phyloP scores from a whole-genome alignment of 2,113 vertebrate genomes.

The Propithecus coquereli region DNA sequence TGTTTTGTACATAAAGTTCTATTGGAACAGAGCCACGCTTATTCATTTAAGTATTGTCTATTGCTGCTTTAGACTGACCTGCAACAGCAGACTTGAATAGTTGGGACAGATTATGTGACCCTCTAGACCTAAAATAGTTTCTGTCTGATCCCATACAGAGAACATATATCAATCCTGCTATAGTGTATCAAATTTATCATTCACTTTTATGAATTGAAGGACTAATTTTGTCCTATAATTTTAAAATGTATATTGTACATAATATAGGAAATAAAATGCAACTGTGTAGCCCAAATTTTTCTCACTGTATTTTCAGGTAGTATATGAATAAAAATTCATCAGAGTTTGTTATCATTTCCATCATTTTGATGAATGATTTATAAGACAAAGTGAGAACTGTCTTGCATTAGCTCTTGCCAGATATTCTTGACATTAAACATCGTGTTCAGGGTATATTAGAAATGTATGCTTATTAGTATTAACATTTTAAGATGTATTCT shows the following conservation, averaged over 20 bases:
- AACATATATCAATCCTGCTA: neutral
- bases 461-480: neutral
- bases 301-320: neutral
- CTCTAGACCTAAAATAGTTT: neutral
- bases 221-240: neutral
- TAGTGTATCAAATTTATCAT: neutral
- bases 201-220: neutral
- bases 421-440: neutral
- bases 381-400: neutral
- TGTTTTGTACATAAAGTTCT: neutral
- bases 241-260: neutral
- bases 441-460: neutral
- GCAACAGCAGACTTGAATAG: neutral
- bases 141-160: neutral
- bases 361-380: neutral
- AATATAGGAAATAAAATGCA: neutral
- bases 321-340: neutral
- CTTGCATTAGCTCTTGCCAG: neutral
- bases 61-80: neutral
- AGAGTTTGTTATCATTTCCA: neutral
- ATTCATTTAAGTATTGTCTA: neutral
- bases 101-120: neutral
- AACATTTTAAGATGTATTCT: conserved; percentile 2
- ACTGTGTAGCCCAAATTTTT: neutral
- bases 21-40: neutral